Evolutionary conservation across 2,888 invertebrate species (phyloP).

Genomic region (Lepetodrilus schrolli): DNA sequence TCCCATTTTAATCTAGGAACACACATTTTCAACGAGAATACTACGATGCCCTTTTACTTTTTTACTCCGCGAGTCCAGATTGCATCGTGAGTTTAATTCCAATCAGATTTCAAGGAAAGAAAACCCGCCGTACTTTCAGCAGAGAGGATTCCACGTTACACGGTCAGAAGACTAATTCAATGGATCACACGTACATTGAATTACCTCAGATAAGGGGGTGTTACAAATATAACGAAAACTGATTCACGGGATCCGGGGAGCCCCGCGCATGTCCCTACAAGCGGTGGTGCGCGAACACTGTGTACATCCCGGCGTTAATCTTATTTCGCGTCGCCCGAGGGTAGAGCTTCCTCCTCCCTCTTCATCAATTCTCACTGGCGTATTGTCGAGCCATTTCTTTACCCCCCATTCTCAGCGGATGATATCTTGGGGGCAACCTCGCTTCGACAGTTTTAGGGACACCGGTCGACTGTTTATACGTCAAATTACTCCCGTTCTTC

Average conservation of each 20-base stretch:
- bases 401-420: background rate
- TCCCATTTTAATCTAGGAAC: no score
- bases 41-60: no score
- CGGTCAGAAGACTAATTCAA: background rate
- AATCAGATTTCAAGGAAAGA: background rate
- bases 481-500: constrained; percentile 23
- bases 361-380: constrained; percentile 13
- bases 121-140: background rate
- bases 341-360: constrained; percentile 9
- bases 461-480: constrained; percentile 10
- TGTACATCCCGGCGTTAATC: background rate
- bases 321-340: background rate
- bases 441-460: background rate
- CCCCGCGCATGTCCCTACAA: background rate
- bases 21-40: background rate
- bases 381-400: constrained; percentile 10
- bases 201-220: background rate
- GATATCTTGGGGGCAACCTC: constrained; percentile 19
- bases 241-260: background rate
- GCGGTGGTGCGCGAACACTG: background rate
- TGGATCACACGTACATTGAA: constrained; percentile 5
- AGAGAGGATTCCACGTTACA: background rate
- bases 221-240: constrained; percentile 6
- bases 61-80: background rate
- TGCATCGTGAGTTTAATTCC: background rate